phyloP scores from a whole-genome alignment of 2,797 vertebrate species.

The Crypturellus tataupa region DNA sequence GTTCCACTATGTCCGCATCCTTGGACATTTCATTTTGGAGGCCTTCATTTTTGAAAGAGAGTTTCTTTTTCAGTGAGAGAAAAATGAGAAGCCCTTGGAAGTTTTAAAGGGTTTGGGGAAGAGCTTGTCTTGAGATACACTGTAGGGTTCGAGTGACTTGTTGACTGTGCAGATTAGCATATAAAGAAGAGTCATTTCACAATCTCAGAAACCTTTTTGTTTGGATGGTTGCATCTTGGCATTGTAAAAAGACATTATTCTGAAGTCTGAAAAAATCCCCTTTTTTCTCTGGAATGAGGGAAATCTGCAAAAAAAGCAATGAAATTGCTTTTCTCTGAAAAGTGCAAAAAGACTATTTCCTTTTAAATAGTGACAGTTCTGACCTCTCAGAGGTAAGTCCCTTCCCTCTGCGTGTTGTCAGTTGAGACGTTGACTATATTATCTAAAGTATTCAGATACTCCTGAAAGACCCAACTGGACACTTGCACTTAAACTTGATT shows the following conservation, averaged over 20 bases:
- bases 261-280: background rate
- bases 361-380: conserved; percentile 13
- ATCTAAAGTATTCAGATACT: conserved; percentile 26
- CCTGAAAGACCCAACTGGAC: conserved; percentile 22
- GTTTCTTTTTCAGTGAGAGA: background rate
- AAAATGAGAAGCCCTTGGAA: background rate
- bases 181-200: background rate
- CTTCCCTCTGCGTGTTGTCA: conserved; percentile 7
- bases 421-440: conserved; percentile 6
- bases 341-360: background rate
- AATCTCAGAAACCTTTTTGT: background rate
- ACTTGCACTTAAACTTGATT: conserved; percentile 39
- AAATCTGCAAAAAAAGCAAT: conserved; percentile 8
- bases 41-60: background rate
- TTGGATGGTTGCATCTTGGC: background rate
- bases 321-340: background rate
- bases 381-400: background rate
- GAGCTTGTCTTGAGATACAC: background rate
- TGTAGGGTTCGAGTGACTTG: background rate
- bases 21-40: background rate
- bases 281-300: background rate
- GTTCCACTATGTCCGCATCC: background rate
- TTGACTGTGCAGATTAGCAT: background rate
- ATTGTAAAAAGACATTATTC: background rate
- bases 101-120: background rate